A percentile compares a stretch with the other conserved stretches of the same genome.
Evolutionary conservation across 2,797 vertebrate genomes (phyloP).

Genomic region (Microctenopoma steveboyesi): DNA sequence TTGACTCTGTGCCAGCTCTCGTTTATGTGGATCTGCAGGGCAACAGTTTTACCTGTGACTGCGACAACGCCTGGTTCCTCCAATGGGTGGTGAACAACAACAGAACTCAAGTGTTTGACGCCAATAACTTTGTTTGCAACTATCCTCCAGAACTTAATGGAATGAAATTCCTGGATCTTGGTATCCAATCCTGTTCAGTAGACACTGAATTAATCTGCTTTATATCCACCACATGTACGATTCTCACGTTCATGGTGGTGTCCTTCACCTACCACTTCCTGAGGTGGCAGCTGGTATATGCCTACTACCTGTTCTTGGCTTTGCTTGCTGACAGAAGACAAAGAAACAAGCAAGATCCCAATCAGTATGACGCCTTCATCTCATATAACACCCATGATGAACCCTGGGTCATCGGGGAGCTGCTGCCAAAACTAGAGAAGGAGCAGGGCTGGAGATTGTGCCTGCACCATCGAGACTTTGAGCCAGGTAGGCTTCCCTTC

Average conservation of each 20-base stretch:
- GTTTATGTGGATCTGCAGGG: conserved; percentile 64
- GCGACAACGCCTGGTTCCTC: conserved; percentile 68
- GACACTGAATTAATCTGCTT: conserved; percentile 58
- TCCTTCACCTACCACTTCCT: conserved; percentile 72
- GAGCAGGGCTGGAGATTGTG: conserved; percentile 81
- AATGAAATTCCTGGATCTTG: conserved; percentile 63
- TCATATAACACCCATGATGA: conserved; percentile 82
- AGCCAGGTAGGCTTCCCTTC: conserved; percentile 65
- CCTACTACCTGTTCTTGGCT: conserved; percentile 75
- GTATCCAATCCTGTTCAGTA: conserved; percentile 42
- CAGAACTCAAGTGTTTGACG: conserved; percentile 70
- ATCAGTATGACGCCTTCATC: conserved; percentile 80
- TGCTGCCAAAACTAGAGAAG: conserved; percentile 77
- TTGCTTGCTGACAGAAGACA: conserved; percentile 60
- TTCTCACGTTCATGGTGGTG: conserved; percentile 51
- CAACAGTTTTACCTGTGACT: conserved; percentile 76
- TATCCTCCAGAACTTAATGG: conserved; percentile 56
- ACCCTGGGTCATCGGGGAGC: conserved; percentile 71
- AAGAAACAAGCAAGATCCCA: conserved; percentile 32
- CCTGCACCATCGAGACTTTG: conserved; percentile 83
- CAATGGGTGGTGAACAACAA: conserved; percentile 44
- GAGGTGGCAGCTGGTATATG: conserved; percentile 71
- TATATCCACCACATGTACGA: conserved; percentile 28
- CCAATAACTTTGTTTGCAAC: conserved; percentile 67
- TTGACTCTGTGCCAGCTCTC: conserved; percentile 57